Base-by-base conservation (phyloP, 2,888 invertebrate species). In the Orthosia cruda region DNA sequence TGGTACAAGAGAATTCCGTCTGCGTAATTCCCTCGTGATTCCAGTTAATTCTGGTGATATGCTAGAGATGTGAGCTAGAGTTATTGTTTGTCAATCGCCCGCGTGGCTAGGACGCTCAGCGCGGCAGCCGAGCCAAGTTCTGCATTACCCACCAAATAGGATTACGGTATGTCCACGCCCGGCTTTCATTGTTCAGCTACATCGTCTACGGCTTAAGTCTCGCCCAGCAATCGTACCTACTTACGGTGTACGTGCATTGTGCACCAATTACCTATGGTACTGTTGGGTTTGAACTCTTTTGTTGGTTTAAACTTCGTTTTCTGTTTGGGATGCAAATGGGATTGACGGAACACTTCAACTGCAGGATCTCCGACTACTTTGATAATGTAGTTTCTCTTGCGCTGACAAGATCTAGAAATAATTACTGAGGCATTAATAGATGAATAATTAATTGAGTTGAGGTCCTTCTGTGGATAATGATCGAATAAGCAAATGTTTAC, bases 121-220 rank as follows among this genome's bases (percentile, higher is more conserved):
- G 70, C 67, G 66, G 77, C 65, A 52, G 58, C 76, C 80, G 75
- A 67, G 81, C 72, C 78, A 75, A 81, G 77, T 77, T 77, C 86
- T 81, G 77, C 78, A 75, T 85, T 81, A 86, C 84, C 84, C 89
- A 89, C 90, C 89, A 88, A 92, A 91, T 91, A 91, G 93, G 93
- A 93, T 93, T 93, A 93, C 78, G 89, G 89, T 87, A 88, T 89
- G 92, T 91, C 90, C 90, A 90, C 89, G 89, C 83, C 83, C 84
- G 83, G 87, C 88, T 89, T 89, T 86, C 90, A 90, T 92, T 91
- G 92, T 92, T 90, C 89, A 85, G 85, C 83, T 84, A 84, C 88
- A 84, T 85, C 89, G 88, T 87, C 89, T 72, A 72, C 59, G 84
- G 87, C 88, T 89, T 90, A 89, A 86, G 87, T 84, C 80, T 72